Evolutionary conservation across 2,797 vertebrate species (phyloP).

Genomic region (Gila robusta): DNA sequence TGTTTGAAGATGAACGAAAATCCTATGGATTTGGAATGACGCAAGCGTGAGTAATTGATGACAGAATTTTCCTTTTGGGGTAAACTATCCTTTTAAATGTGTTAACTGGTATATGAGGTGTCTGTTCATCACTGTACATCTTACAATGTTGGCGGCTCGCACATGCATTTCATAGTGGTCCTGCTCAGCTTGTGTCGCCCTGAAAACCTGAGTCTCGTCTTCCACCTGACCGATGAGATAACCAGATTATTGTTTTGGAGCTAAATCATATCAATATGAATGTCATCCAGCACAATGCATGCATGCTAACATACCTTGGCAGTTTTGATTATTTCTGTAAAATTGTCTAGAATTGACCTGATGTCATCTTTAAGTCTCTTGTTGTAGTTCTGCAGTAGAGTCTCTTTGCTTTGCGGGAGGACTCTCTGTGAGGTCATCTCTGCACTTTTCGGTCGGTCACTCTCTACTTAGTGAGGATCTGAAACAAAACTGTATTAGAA

Average conservation of each 20-base stretch:
- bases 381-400: slow-evolving; percentile 96
- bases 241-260: neutral
- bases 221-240: slow-evolving; percentile 83
- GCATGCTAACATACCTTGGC: slow-evolving; percentile 83
- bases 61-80: neutral
- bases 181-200: slow-evolving; percentile 95
- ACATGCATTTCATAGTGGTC: slow-evolving; percentile 99
- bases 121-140: slow-evolving; percentile 60
- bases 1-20: neutral
- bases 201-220: slow-evolving; percentile 95
- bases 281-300: neutral
- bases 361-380: slow-evolving; percentile 97
- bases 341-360: slow-evolving; percentile 95
- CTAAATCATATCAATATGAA: neutral
- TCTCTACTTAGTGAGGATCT: slow-evolving; percentile 8
- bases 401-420: slow-evolving; percentile 95
- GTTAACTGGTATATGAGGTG: neutral
- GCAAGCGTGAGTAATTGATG: neutral
- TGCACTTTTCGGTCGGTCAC: neutral
- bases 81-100: neutral
- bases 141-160: slow-evolving; percentile 96
- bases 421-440: slow-evolving; percentile 89
- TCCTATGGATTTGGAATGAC: neutral
- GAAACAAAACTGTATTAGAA: neutral
- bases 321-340: slow-evolving; percentile 95